Evolutionary conservation across 2,113 vertebrate species (phyloP), one percentile per base, ranked within the genome.

Genomic region (Eidolon helvum): DNA sequence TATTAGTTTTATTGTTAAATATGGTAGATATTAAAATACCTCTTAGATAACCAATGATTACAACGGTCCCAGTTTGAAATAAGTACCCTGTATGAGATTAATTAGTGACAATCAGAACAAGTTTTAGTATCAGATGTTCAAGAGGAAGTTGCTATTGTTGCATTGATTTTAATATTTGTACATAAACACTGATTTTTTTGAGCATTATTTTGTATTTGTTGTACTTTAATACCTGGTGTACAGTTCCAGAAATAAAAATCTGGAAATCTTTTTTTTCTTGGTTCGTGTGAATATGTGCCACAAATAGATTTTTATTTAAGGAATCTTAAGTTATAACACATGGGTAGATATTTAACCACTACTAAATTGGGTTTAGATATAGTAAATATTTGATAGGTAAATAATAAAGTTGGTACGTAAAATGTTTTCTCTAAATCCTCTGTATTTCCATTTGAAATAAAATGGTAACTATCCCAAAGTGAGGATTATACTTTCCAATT

Each of bases 181-280:
- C 99, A 99, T 99, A 99, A 99, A 99, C 99, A 99, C 99, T 99
- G 98, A 99, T 99, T 99, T 99, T 99, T 99, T 99, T 99, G 98
- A 99, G 99, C 99, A 99, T 99, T 99, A 99, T 99, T 99, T 99
- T 99, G 99, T 99, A 99, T 99, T 99, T 99, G 99, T 99, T 99
- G 99, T 99, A 99, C 99, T 99, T 99, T 99, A 99, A 99, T 99
- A 99, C 99, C 99, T 99, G 99, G 99, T 99, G 99, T 99, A 99
- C 99, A 99, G 98, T 99, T 99, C 99, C 99, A 99, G 99, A 99
- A 99, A 99, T 99, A 99, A 99, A 99, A 98, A 98, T 99, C 99
- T 99, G 99, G 99, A 99, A 99, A 99, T 98, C 98, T 98, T 98
- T 98, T 96, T 98, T 98, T 97, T 96, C 97, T 95, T 98, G 96